Evolutionary conservation across 2,113 vertebrate species (phyloP).

Genomic region (Lathamus discolor): DNA sequence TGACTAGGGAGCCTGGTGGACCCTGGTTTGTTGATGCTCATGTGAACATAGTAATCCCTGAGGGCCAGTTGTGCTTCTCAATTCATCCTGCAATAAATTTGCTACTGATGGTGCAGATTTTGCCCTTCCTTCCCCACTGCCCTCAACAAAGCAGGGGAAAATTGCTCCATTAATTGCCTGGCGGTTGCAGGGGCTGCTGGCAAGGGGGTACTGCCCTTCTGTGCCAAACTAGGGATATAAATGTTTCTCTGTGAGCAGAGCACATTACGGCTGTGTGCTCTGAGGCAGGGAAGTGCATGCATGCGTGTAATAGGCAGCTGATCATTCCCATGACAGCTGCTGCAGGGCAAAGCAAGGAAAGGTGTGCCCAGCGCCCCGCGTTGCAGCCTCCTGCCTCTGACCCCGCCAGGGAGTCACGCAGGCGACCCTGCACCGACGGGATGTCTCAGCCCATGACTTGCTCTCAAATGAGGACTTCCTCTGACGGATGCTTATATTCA

Average conservation of each 20-base stretch:
- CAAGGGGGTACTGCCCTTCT: slow-evolving; percentile 24
- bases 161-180: slow-evolving; percentile 36
- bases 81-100: slow-evolving; percentile 24
- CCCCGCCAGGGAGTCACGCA: slow-evolving; percentile 60
- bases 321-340: slow-evolving; percentile 86
- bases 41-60: slow-evolving; percentile 15
- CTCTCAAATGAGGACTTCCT: slow-evolving; percentile 17
- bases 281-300: slow-evolving; percentile 81
- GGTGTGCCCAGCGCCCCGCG: slow-evolving; percentile 66
- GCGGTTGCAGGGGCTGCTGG: neutral
- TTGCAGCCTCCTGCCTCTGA: slow-evolving; percentile 70
- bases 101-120: slow-evolving; percentile 23
- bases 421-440: neutral
- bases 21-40: slow-evolving; percentile 29
- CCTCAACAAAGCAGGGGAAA: slow-evolving; percentile 31
- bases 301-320: slow-evolving; percentile 87
- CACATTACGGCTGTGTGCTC: slow-evolving; percentile 72
- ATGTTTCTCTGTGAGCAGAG: slow-evolving; percentile 81
- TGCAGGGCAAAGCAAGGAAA: slow-evolving; percentile 53
- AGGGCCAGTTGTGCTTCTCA: slow-evolving; percentile 11
- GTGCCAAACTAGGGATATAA: slow-evolving; percentile 74
- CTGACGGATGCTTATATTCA: neutral
- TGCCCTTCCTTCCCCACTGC: slow-evolving; percentile 3
- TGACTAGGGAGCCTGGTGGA: slow-evolving; percentile 65
- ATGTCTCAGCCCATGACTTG: neutral